Evolutionary conservation across 2,797 vertebrate species (phyloP).

Genomic region (Epinephelus coioides): DNA sequence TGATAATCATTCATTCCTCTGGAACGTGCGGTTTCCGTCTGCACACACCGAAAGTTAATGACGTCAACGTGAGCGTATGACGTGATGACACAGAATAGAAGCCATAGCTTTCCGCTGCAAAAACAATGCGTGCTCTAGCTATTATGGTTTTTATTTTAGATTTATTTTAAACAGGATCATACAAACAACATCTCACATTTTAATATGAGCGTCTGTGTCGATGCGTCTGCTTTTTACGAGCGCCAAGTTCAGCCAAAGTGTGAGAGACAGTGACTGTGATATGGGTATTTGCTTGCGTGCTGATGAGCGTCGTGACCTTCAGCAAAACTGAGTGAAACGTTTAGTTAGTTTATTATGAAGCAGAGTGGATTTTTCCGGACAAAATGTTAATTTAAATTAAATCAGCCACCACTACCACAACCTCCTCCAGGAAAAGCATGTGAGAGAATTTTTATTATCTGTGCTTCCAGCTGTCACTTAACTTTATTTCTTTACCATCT

Average conservation of each 20-base stretch:
- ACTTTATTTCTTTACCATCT: conserved; percentile 72
- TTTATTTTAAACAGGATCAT: no score
- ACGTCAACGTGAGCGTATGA: no score
- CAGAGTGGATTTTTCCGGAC: conserved; percentile 6
- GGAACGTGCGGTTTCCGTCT: no score
- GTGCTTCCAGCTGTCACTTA: conserved; percentile 47
- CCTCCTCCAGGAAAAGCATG: conserved; percentile 51
- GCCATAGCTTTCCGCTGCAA: no score
- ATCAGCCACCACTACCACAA: conserved; percentile 42
- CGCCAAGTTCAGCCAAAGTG: conserved; percentile 35
- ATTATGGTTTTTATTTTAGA: no score
- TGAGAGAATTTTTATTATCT: conserved; percentile 53
- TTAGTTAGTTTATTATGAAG: conserved; percentile 24
- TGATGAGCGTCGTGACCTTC: conserved; percentile 10
- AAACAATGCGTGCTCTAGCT: no score
- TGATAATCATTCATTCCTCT: no score
- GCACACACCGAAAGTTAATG: no score
- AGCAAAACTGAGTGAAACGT: background rate
- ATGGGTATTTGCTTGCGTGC: background rate
- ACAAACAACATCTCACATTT: background rate
- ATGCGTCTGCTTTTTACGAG: conserved; percentile 17
- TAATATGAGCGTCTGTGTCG: conserved; percentile 6
- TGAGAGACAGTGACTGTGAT: background rate
- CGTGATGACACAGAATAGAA: no score
- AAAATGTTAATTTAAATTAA: conserved; percentile 60